Evolutionary conservation across 1,140 invertebrate genomes (phyloP).

Genomic region (Pseudomyrmex flavicornis): DNA sequence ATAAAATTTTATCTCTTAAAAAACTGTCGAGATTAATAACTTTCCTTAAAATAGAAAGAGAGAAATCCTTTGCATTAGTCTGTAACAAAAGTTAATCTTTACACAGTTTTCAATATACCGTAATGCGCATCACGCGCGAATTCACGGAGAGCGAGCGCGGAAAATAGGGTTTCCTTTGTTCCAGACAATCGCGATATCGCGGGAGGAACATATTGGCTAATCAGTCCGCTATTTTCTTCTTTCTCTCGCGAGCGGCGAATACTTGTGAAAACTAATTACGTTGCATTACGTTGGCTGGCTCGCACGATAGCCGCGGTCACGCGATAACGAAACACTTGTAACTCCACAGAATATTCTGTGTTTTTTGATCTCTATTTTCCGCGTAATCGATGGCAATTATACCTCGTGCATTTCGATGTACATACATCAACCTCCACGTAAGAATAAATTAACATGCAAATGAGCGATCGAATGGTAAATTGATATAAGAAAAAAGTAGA

Average conservation of each 20-base stretch:
- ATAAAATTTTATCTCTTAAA: no score
- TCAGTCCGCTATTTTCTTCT: neutral
- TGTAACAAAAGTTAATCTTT: neutral
- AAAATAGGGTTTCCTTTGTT: neutral
- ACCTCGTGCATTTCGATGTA: neutral
- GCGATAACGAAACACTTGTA: constrained; percentile 58
- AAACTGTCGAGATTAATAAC: no score
- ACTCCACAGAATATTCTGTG: constrained; percentile 31
- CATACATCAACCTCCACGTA: neutral
- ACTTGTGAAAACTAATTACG: constrained; percentile 39
- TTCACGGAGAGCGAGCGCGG: neutral
- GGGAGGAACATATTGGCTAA: constrained; percentile 17
- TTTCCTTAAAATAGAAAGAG: neutral
- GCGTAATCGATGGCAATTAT: constrained; percentile 44
- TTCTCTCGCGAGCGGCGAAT: neutral
- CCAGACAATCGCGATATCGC: neutral
- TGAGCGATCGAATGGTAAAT: constrained; percentile 37
- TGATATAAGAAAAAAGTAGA: neutral
- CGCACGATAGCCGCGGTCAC: constrained; percentile 44
- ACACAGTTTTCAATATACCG: neutral
- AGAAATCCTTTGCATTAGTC: neutral
- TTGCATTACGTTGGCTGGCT: neutral
- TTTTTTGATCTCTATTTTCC: constrained; percentile 54
- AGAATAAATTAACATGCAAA: constrained; percentile 49
- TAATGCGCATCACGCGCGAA: no score